Conservation (phyloP, 2,113 vertebrate genomes). For the Gallinago undulata region DNA sequence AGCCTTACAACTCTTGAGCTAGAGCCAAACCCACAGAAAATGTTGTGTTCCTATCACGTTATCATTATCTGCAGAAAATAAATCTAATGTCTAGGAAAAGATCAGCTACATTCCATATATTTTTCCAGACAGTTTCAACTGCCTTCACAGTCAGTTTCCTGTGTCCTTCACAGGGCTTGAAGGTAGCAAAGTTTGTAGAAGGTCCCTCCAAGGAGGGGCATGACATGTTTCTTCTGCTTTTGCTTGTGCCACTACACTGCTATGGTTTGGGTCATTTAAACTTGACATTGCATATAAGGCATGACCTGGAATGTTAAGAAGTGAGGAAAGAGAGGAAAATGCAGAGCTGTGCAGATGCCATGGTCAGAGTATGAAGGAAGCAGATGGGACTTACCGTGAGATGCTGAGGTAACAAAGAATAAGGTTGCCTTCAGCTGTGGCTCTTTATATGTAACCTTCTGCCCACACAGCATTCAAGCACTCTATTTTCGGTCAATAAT, state of each 20-base stretch:
- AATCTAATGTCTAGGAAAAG: background rate
- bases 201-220: background rate
- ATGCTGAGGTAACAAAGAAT: constrained; percentile 23
- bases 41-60: background rate
- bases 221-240: background rate
- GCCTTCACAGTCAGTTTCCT: background rate
- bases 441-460: constrained; percentile 48
- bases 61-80: background rate
- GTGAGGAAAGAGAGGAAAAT: background rate
- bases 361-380: background rate
- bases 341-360: background rate
- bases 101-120: background rate
- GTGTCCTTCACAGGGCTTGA: background rate
- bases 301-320: background rate
- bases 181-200: background rate
- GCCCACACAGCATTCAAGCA: constrained; percentile 18
- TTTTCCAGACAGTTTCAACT: background rate
- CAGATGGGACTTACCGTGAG: constrained; percentile 42
- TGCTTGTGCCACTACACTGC: background rate
- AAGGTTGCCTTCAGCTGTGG: background rate
- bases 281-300: background rate
- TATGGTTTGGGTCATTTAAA: background rate
- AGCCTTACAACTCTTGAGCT: background rate
- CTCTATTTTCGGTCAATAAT: constrained; percentile 70
- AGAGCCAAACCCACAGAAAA: background rate